phyloP scores from a whole-genome alignment of 2,113 vertebrate species.

The Oceanodroma tethys region DNA sequence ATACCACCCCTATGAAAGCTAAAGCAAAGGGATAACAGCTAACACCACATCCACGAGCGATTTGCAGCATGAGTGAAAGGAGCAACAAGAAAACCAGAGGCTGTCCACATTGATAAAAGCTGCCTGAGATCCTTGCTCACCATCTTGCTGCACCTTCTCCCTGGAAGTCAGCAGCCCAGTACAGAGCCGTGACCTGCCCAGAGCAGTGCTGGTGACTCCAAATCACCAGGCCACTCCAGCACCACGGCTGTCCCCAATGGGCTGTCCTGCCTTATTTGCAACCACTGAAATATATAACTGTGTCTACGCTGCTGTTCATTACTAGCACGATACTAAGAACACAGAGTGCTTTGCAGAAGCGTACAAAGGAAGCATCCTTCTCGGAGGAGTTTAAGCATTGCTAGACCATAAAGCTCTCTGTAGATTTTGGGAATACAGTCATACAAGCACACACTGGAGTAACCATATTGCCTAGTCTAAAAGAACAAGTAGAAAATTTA shows the following conservation, averaged over 20 bases:
- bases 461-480: background rate
- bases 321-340: background rate
- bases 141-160: background rate
- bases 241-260: accelerated
- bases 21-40: background rate
- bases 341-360: background rate
- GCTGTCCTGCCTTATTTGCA: background rate
- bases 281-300: background rate
- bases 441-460: background rate
- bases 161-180: background rate
- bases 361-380: background rate
- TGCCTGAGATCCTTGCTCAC: background rate
- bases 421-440: background rate
- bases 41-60: background rate
- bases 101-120: background rate
- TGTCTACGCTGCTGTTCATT: background rate
- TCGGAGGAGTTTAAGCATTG: background rate
- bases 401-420: background rate
- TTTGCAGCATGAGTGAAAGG: background rate
- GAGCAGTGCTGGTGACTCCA: background rate
- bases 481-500: background rate
- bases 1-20: background rate
- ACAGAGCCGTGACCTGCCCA: background rate
- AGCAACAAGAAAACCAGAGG: background rate
- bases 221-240: background rate